phyloP scores from a whole-genome alignment of 2,113 vertebrate species.

The Labeo rohita region DNA sequence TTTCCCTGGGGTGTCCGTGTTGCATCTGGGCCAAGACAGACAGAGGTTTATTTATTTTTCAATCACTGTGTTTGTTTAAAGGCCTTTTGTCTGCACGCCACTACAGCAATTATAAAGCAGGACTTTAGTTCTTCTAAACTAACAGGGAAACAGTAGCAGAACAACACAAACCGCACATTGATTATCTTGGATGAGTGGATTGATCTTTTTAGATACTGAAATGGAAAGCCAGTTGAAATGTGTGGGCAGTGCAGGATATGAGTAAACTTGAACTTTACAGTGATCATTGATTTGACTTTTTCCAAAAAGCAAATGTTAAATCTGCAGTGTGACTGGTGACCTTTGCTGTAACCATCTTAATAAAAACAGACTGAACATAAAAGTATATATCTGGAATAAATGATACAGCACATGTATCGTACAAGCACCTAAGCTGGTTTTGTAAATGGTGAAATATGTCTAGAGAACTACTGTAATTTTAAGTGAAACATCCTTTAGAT shows the following conservation, averaged over 20 bases:
- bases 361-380: neutral
- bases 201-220: constrained; percentile 3
- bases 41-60: constrained; percentile 88
- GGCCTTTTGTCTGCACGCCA: constrained; percentile 78
- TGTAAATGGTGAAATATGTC: neutral
- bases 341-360: neutral
- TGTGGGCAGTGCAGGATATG: neutral
- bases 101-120: constrained; percentile 77
- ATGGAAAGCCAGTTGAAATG: neutral
- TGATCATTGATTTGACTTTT: neutral
- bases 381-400: neutral
- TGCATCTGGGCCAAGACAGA: constrained; percentile 79
- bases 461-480: neutral
- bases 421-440: neutral
- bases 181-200: constrained; percentile 64
- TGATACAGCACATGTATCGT: neutral
- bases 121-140: constrained; percentile 36
- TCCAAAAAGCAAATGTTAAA: neutral
- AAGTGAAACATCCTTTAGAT: neutral
- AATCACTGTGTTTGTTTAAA: constrained; percentile 86
- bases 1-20: constrained; percentile 81
- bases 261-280: neutral
- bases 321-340: neutral
- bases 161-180: neutral
- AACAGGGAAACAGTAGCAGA: constrained; percentile 46